Base-by-base conservation (phyloP, 2,113 vertebrate genomes). In the Bubo bubo region DNA sequence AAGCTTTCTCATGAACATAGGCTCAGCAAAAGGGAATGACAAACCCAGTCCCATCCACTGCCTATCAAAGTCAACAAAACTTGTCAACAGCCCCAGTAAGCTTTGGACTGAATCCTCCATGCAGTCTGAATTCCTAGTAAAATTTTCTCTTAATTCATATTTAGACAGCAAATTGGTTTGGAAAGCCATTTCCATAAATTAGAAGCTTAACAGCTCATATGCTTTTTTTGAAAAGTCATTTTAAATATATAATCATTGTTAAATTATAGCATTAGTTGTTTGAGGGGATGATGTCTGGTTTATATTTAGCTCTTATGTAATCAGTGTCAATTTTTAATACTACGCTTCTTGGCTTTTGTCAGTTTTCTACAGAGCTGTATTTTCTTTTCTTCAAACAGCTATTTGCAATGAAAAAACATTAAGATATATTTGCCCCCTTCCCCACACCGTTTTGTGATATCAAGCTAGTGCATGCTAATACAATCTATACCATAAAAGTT, bases 261-360 rank as follows among this genome's bases (percentile, higher is more conserved):
- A 91, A 95, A 90, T 92, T 86, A 88, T 6, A 93, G 53, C 35
- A 84, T 85, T 72, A 93, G 49, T n/a, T 84, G 35, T 35, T 74
- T 75, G 34, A 85, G n/a, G 49, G 30, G 6, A 95, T 3, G 26
- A 75, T 79, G 85, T 77, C 68, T 86, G 59, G 41, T 90, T 93
- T 95, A 84, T 74, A 92, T 67, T 92, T 76, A 92, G 79, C 24
- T 55, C 35, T 88, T 83, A 88, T 62, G 47, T 88, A 37, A 82
- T 20, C 32, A 41, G 41, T 60, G 67, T 67, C 45, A 68, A 19
- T 77, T 97, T 94, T 93, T 88, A 94, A 92, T 50, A 80, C 32
- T 55, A 77, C 2, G 30, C 18, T 76, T 83, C 75, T 92, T 80
- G n/a, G 45, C 15, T 79, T 83, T 73, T 50, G 41, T 45, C 67